Conservation (phyloP, 2,797 vertebrate genomes). For the Acanthopagrus latus region DNA sequence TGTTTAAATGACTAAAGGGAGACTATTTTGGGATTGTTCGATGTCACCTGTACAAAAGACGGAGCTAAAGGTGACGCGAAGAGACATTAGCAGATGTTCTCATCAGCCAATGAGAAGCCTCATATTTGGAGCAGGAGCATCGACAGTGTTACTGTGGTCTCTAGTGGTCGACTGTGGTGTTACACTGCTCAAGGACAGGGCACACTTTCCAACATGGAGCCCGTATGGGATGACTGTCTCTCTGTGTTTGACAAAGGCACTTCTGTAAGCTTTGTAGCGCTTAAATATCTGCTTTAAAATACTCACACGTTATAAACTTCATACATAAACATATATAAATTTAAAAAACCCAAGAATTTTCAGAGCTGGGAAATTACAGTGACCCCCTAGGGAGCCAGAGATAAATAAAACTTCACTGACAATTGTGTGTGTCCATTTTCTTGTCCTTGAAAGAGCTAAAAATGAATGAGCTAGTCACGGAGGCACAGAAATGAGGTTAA, state of each 20-base stretch:
- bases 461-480: slow-evolving; percentile 13
- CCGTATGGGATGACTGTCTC: neutral
- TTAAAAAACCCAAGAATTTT: slow-evolving; percentile 12
- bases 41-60: slow-evolving; percentile 22
- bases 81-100: slow-evolving; percentile 16
- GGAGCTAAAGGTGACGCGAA: slow-evolving; percentile 14
- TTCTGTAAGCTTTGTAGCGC: neutral
- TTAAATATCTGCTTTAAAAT: slow-evolving; percentile 6
- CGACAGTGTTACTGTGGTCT: slow-evolving; percentile 63
- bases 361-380: neutral
- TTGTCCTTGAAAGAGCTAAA: slow-evolving; percentile 4
- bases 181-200: slow-evolving; percentile 39
- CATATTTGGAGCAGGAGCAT: neutral
- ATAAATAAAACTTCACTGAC: neutral
- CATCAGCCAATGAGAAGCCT: neutral
- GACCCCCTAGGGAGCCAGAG: slow-evolving; percentile 7
- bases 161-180: slow-evolving; percentile 64
- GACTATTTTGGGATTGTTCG: slow-evolving; percentile 24
- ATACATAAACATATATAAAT: slow-evolving; percentile 27
- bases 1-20: slow-evolving; percentile 16
- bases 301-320: slow-evolving; percentile 6
- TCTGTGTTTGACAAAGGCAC: neutral
- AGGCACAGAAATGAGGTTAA: slow-evolving; percentile 4
- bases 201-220: slow-evolving; percentile 19
- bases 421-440: neutral